A percentile compares a stretch with the other conserved stretches of the same genome.
Evolutionary conservation across 2,113 vertebrate genomes (phyloP).

Genomic region (Seriola aureovittata): DNA sequence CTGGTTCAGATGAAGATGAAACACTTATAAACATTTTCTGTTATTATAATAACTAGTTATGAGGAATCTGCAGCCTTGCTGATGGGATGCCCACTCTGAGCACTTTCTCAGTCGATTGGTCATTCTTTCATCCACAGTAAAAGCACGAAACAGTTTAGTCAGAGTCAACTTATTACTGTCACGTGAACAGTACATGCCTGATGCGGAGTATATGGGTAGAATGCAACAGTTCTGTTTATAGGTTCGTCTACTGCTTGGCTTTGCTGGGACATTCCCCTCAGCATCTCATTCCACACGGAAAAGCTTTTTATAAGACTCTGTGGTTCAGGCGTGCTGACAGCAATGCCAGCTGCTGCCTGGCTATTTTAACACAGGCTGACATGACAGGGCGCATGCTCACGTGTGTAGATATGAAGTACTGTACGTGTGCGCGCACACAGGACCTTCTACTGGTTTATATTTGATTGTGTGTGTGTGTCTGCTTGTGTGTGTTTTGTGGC

Average conservation of each 20-base stretch:
- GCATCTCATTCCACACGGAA: slow-evolving; percentile 78
- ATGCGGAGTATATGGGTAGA: slow-evolving; percentile 59
- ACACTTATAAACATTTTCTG: background rate
- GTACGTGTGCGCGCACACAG: slow-evolving; percentile 29
- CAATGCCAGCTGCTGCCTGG: slow-evolving; percentile 82
- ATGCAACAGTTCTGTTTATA: slow-evolving; percentile 79
- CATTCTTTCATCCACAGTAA: background rate
- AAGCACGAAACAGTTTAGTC: slow-evolving; percentile 29
- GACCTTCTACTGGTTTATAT: slow-evolving; percentile 19
- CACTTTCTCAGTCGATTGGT: slow-evolving; percentile 7
- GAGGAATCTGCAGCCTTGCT: background rate
- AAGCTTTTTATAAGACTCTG: slow-evolving; percentile 80
- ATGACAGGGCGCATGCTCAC: slow-evolving; percentile 62
- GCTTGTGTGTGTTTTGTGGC: slow-evolving; percentile 1
- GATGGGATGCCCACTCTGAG: background rate
- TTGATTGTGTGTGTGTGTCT: slow-evolving; percentile 28
- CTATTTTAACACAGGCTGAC: slow-evolving; percentile 82
- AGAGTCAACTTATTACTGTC: slow-evolving; percentile 48
- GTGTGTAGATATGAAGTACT: slow-evolving; percentile 48
- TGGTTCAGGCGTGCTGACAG: slow-evolving; percentile 81
- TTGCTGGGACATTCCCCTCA: slow-evolving; percentile 70
- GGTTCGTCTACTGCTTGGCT: slow-evolving; percentile 73
- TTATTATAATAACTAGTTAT: background rate
- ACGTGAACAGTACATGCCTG: slow-evolving; percentile 42
- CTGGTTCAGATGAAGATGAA: background rate